Conservation (phyloP, 2,113 vertebrate species). For the Xiphophorus maculatus region DNA sequence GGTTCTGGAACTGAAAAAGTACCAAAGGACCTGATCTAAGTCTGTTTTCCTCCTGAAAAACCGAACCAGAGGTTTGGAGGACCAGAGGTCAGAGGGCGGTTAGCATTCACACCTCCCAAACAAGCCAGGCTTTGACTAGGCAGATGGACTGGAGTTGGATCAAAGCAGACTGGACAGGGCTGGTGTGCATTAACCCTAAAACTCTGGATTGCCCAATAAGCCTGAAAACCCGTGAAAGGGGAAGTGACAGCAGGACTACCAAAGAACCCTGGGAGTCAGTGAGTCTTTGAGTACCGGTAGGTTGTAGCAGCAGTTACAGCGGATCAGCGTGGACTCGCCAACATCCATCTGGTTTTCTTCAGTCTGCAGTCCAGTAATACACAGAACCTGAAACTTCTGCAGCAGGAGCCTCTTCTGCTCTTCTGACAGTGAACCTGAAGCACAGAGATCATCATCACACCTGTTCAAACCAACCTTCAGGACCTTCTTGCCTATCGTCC, state of each 20-base stretch:
- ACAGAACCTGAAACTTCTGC: constrained; percentile 93
- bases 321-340: constrained; percentile 86
- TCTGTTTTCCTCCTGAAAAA: too few relatives aligned
- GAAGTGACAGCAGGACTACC: background rate
- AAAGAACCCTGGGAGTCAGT: background rate
- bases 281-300: constrained; percentile 81
- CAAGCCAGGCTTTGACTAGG: too few relatives aligned
- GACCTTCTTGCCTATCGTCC: background rate
- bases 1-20: background rate
- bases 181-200: too few relatives aligned
- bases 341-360: constrained; percentile 87
- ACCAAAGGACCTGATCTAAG: background rate
- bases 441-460: background rate
- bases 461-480: background rate
- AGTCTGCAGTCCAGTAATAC: constrained; percentile 86
- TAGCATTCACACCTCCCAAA: too few relatives aligned
- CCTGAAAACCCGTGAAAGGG: too few relatives aligned
- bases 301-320: constrained; percentile 96
- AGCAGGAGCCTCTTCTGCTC: constrained; percentile 91
- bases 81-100: too few relatives aligned
- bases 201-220: too few relatives aligned
- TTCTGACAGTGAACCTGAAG: constrained; percentile 69
- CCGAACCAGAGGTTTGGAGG: too few relatives aligned
- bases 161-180: too few relatives aligned
- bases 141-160: too few relatives aligned